Conservation (phyloP, 2,888 invertebrate species). For the Scaptomyza parva region DNA sequence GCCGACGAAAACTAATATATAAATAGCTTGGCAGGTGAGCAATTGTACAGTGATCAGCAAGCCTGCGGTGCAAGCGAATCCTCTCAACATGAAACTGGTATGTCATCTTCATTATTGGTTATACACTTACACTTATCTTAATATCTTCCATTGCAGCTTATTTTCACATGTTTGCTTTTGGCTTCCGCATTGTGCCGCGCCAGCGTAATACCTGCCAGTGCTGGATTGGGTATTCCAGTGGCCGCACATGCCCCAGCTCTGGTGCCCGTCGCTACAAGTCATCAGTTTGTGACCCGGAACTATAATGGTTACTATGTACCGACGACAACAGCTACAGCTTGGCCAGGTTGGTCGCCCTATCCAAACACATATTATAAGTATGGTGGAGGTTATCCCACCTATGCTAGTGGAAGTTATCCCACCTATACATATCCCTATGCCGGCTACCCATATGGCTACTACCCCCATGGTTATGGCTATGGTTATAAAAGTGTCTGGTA, state of each 20-base stretch:
- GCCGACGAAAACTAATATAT: constrained; percentile 44
- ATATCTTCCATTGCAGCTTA: background rate
- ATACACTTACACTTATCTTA: background rate
- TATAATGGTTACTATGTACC: constrained; percentile 78
- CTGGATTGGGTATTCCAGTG: constrained; percentile 42
- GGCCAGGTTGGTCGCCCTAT: constrained; percentile 47
- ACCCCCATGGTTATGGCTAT: constrained; percentile 67
- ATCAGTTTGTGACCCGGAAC: constrained; percentile 81
- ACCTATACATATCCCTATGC: constrained; percentile 56
- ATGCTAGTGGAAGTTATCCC: constrained; percentile 54
- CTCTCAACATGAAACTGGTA: constrained; percentile 57
- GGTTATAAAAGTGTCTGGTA: constrained; percentile 68
- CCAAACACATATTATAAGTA: constrained; percentile 61
- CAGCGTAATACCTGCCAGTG: constrained; percentile 58
- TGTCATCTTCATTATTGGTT: constrained; percentile 23
- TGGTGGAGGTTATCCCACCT: constrained; percentile 54
- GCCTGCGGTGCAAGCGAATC: constrained; percentile 23
- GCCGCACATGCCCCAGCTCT: constrained; percentile 51
- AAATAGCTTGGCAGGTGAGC: constrained; percentile 16
- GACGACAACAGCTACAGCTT: constrained; percentile 31
- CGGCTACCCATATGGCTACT: constrained; percentile 51
- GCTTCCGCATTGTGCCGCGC: constrained; percentile 38
- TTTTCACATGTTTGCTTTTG: constrained; percentile 40
- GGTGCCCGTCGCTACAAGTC: constrained; percentile 75
- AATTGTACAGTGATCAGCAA: constrained; percentile 45